A percentile compares a stretch with the other conserved stretches of the same genome.
These are phyloP conservation scores for Drosophila nr. fundita DNA, from an alignment of 2,888 invertebrate genomes.

Conservation along the genomic window DNA sequence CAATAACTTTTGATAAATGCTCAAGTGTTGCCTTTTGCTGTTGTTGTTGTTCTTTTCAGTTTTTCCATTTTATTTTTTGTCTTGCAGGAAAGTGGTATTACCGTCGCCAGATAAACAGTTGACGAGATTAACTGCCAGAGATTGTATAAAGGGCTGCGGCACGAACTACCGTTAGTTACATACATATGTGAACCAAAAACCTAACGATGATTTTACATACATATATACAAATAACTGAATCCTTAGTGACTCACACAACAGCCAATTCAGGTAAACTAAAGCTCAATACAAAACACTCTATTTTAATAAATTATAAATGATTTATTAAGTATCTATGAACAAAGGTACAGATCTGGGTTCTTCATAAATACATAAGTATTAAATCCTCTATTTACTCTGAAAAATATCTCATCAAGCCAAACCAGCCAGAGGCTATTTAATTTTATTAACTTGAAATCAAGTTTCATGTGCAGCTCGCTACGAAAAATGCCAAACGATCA, in stretches of 20 bases:
- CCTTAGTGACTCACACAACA: background rate
- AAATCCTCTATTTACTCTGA: slow-evolving; percentile 3
- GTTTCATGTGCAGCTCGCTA: slow-evolving; percentile 49
- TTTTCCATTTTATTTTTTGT: slow-evolving; percentile 15
- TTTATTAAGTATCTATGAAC: background rate
- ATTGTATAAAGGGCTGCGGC: slow-evolving; percentile 23
- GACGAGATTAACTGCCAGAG: slow-evolving; percentile 71
- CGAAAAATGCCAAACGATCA: slow-evolving; percentile 65
- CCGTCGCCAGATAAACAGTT: slow-evolving; percentile 67
- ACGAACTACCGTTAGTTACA: slow-evolving; percentile 48
- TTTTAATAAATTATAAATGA: background rate
- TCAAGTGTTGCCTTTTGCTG: slow-evolving; percentile 50
- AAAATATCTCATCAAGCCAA: slow-evolving; percentile 12
- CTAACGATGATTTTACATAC: slow-evolving; percentile 8
- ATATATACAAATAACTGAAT: background rate
- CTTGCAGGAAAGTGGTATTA: slow-evolving; percentile 57
- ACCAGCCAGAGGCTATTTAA: slow-evolving; percentile 51
- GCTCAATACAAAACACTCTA: background rate
- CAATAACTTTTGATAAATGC: slow-evolving; percentile 82
- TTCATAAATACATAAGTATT: background rate
- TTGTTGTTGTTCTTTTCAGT: slow-evolving; percentile 3
- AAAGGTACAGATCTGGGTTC: background rate
- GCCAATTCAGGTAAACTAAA: background rate
- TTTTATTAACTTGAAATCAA: slow-evolving; percentile 73
- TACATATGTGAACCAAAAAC: slow-evolving; percentile 1